Evolutionary conservation across 2,888 invertebrate genomes (phyloP).

Genomic region (Leptinotarsa haldemani): DNA sequence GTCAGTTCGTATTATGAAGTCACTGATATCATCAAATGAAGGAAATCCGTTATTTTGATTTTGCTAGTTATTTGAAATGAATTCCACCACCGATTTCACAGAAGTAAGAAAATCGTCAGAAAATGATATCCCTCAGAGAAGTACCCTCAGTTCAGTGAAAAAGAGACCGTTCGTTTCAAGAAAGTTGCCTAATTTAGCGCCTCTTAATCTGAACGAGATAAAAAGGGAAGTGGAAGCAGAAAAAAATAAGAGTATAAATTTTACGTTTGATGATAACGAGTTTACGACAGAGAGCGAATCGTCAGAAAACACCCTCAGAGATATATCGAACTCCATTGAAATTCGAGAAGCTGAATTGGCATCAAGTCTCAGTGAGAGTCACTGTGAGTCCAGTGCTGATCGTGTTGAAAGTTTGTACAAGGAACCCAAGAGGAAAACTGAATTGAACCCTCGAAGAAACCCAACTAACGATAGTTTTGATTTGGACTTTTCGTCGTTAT

Average conservation of each 20-base stretch:
- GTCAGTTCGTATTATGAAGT: no score
- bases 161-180: slow-evolving; percentile 25
- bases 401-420: background rate
- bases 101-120: slow-evolving; percentile 29
- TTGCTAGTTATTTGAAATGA: slow-evolving; percentile 25
- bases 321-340: slow-evolving; percentile 1
- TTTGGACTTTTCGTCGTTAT: slow-evolving; percentile 44
- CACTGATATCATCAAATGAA: background rate
- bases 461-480: slow-evolving; percentile 50
- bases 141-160: slow-evolving; percentile 32
- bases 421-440: slow-evolving; percentile 33
- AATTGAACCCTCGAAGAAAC: slow-evolving; percentile 27
- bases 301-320: background rate
- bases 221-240: slow-evolving; percentile 39
- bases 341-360: no score
- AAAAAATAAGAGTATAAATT: background rate
- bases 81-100: slow-evolving; percentile 35
- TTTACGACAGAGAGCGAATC: background rate
- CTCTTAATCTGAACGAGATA: slow-evolving; percentile 38
- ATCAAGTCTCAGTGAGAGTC: no score
- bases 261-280: background rate
- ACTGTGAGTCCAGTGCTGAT: background rate
- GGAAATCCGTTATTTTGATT: slow-evolving; percentile 15
- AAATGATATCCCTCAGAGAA: slow-evolving; percentile 21
- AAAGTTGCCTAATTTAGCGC: slow-evolving; percentile 32